These are phyloP conservation scores for Drusus annulatus DNA, from an alignment of 1,140 invertebrate species.

Conservation along the genomic window DNA sequence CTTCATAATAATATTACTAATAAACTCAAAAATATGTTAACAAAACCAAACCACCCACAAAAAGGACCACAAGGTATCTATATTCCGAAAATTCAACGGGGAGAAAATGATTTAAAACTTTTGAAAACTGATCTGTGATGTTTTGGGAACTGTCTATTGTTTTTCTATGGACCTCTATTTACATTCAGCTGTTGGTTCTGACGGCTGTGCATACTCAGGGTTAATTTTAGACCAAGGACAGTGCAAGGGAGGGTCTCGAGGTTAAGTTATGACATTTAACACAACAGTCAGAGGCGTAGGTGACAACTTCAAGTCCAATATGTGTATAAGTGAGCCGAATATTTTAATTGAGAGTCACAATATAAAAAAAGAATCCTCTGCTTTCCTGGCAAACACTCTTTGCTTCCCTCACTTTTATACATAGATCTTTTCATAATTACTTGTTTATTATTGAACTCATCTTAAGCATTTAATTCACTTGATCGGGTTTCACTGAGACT, in stretches of 20 bases:
- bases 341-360: too few relatives aligned
- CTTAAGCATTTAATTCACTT: too few relatives aligned
- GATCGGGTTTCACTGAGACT: too few relatives aligned
- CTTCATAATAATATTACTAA: background rate
- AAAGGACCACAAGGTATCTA: background rate
- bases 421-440: too few relatives aligned
- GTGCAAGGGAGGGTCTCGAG: slow-evolving; percentile 22
- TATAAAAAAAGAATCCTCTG: too few relatives aligned
- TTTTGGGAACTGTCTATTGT: background rate
- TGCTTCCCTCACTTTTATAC: too few relatives aligned
- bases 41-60: background rate
- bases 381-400: too few relatives aligned
- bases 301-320: too few relatives aligned
- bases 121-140: background rate
- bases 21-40: background rate
- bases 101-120: background rate
- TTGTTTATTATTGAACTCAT: too few relatives aligned
- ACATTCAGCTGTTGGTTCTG: slow-evolving; percentile 31
- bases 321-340: too few relatives aligned
- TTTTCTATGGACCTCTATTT: slow-evolving; percentile 26
- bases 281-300: slow-evolving; percentile 54
- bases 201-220: slow-evolving; percentile 37
- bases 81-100: background rate
- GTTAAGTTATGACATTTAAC: slow-evolving; percentile 51
- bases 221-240: slow-evolving; percentile 54